Evolutionary conservation across 2,113 vertebrate species (phyloP).

Genomic region (Myotis yumanensis): DNA sequence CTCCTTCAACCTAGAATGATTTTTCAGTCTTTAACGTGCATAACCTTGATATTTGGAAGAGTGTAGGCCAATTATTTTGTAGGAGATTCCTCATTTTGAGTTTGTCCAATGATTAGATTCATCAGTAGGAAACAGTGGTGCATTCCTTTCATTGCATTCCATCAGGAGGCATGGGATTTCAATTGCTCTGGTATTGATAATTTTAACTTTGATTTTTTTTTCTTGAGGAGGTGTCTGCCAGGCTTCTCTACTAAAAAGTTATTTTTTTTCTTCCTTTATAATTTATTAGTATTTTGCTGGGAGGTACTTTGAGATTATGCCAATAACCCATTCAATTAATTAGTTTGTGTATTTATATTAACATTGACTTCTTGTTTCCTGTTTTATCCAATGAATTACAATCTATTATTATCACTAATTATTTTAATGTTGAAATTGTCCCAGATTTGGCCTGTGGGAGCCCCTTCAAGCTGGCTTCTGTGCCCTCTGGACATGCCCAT

Average conservation of each 20-base stretch:
- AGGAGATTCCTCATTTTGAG: not conserved
- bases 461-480: not conserved
- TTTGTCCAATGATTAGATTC: not conserved
- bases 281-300: not conserved
- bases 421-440: slow-evolving; percentile 5
- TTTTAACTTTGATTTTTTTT: not conserved
- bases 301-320: not conserved
- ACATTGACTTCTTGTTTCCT: not conserved
- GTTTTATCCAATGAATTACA: not conserved
- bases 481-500: not conserved
- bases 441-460: not conserved
- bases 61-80: not conserved
- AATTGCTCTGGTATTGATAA: not conserved
- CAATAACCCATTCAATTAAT: not conserved
- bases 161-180: not conserved
- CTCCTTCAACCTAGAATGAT: not conserved
- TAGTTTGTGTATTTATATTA: not conserved
- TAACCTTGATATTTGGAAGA: not conserved
- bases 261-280: not conserved
- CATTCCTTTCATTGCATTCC: not conserved
- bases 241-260: not conserved
- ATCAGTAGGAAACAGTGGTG: not conserved
- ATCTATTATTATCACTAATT: not conserved
- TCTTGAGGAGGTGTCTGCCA: not conserved
- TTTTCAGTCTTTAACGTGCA: not conserved